Evolutionary conservation across 2,888 invertebrate species (phyloP), one percentile per base, ranked within the genome.

Genomic region (Scaptomyza flava): DNA sequence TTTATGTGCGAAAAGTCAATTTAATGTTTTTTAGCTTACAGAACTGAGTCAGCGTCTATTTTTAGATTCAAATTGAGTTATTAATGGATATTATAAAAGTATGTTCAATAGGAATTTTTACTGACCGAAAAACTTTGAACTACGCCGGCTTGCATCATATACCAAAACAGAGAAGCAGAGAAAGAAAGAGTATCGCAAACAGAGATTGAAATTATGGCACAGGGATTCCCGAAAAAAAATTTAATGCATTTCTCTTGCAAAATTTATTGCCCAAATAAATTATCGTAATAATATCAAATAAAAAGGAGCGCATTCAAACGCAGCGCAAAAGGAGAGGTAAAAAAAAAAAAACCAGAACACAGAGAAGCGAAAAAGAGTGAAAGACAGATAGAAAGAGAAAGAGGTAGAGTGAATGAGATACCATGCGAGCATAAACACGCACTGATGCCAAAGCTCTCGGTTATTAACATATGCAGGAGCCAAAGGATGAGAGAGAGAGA

Each of bases 221-320:
- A 60, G 63, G 65, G 73, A 65, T 66, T 63, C 36, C 41, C 41
- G 41, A 41, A 50, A 50, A 48, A 48, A 52, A 56, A 66, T 87
- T 80, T 89, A 90, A 90, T 90, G 89, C 90, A 89, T 90, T 89
- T 89, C 78, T 84, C 82, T 80, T 76, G 79, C 81, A 79, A 87
- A 90, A 89, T 89, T 89, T 89, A 89, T 89, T 87, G 77, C 81
- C 72, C 77, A 86, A 83, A 89, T 89, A 89, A 89, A 89, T 89
- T 89, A 89, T 89, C 83, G 87, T 84, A 89, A 87, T 87, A 89
- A 85, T 85, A 85, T 86, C 81, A 88, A 78, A 81, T 82, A 83
- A 82, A 79, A 83, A 78, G 67, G 52, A 75, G 67, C 63, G 72
- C 72, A 75, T 70, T 77, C 59, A 56, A 65, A 71, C 62, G 57